phyloP scores from a whole-genome alignment of 2,113 vertebrate genomes.

The Dunckerocampus dactyliophorus region DNA sequence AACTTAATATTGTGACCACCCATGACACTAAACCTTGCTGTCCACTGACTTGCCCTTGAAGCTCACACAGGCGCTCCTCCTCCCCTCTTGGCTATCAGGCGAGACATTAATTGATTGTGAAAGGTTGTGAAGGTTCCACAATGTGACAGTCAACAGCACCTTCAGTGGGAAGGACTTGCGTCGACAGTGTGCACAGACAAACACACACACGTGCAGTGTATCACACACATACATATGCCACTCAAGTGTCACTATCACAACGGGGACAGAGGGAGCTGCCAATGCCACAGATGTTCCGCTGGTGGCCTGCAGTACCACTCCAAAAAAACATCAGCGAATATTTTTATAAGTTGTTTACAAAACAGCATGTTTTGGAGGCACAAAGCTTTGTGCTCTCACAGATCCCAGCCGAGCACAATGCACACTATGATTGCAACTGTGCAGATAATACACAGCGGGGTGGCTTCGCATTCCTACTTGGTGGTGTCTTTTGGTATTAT shows the following conservation, averaged over 20 bases:
- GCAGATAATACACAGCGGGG: constrained; percentile 12
- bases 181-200: constrained; percentile 11
- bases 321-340: constrained; percentile 30
- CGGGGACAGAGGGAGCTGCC: constrained; percentile 11
- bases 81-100: constrained; percentile 26
- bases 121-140: constrained; percentile 40
- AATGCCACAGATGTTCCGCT: constrained; percentile 16
- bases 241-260: constrained; percentile 20
- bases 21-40: neutral
- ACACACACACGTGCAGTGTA: constrained; percentile 7
- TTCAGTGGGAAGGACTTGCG: constrained; percentile 28
- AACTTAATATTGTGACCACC: too few species aligned
- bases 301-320: constrained; percentile 13
- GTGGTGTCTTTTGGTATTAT: constrained; percentile 49
- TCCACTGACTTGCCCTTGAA: constrained; percentile 39
- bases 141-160: constrained; percentile 50
- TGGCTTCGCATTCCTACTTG: constrained; percentile 42
- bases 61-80: constrained; percentile 5
- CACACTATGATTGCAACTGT: constrained; percentile 14
- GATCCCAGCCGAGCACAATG: neutral
- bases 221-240: constrained; percentile 11
- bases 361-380: constrained; percentile 2
- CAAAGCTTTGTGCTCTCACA: neutral
- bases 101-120: constrained; percentile 54
- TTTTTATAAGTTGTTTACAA: constrained; percentile 42